Evolutionary conservation across 2,888 invertebrate species (phyloP).

Genomic region (Apodemia hepburni): DNA sequence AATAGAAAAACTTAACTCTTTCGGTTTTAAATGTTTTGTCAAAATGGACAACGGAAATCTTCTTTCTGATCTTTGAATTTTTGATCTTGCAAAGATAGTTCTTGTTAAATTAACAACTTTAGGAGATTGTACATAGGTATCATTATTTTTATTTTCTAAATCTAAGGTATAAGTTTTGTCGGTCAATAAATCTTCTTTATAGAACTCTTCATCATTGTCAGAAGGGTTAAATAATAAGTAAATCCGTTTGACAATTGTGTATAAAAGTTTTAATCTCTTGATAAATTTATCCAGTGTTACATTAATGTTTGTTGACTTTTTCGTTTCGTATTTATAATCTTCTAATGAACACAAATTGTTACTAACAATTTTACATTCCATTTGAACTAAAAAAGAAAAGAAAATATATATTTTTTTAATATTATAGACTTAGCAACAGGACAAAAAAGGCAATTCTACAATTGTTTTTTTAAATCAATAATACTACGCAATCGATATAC

Average conservation of each 20-base stretch:
- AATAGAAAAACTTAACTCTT: constrained; percentile 59
- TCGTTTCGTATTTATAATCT: constrained; percentile 47
- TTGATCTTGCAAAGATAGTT: constrained; percentile 56
- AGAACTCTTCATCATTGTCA: constrained; percentile 56
- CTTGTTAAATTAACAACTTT: constrained; percentile 45
- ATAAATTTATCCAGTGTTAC: constrained; percentile 49
- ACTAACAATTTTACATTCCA: constrained; percentile 65
- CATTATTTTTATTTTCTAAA: constrained; percentile 37
- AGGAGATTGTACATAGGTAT: constrained; percentile 49
- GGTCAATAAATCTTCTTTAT: constrained; percentile 39
- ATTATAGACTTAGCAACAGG: too few relatives aligned
- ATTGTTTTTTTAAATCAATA: too few relatives aligned
- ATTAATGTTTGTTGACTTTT: constrained; percentile 40
- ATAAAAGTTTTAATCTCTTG: constrained; percentile 61
- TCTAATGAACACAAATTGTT: constrained; percentile 45
- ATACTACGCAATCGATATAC: too few relatives aligned
- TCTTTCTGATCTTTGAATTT: constrained; percentile 47
- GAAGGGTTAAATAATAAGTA: constrained; percentile 52
- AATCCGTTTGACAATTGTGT: constrained; percentile 57
- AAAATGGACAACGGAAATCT: constrained; percentile 51
- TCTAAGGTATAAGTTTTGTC: constrained; percentile 52
- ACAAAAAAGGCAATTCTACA: too few relatives aligned
- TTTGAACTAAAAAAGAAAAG: constrained; percentile 45
- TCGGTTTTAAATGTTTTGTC: constrained; percentile 49
- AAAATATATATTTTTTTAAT: too few relatives aligned